phyloP scores from a whole-genome alignment of 1,140 invertebrate species.

The Leucophenga varia region DNA sequence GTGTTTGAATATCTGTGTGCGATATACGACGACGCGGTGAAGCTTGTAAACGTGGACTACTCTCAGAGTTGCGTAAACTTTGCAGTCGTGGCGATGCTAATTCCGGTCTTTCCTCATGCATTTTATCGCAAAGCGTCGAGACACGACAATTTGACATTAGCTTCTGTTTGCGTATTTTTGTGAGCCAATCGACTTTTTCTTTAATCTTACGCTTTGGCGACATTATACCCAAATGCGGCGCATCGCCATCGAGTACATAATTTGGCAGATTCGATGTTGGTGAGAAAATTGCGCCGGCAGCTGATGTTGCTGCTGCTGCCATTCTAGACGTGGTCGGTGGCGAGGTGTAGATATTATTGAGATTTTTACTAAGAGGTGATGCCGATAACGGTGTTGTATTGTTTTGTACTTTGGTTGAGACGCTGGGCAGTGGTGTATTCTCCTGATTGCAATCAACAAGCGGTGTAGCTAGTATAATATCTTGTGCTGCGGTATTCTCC shows the following conservation, averaged over 20 bases:
- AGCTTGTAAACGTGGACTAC: constrained; percentile 32
- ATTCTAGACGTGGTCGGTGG: constrained; percentile 34
- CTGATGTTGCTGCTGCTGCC: constrained; percentile 11
- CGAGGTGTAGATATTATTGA: constrained; percentile 37
- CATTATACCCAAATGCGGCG: constrained; percentile 70
- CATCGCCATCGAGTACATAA: constrained; percentile 72
- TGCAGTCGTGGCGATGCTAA: constrained; percentile 41
- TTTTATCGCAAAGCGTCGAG: constrained; percentile 39
- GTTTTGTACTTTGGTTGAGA: background rate
- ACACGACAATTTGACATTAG: constrained; percentile 34
- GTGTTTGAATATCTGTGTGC: constrained; percentile 21
- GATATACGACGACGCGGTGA: constrained; percentile 40
- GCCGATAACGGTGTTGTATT: constrained; percentile 16
- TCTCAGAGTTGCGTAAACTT: constrained; percentile 40
- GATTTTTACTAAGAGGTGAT: constrained; percentile 37
- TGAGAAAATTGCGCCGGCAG: constrained; percentile 58
- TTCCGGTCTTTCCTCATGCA: constrained; percentile 25
- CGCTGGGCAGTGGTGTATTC: constrained; percentile 18
- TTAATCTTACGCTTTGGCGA: constrained; percentile 67
- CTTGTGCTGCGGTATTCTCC: constrained; percentile 16
- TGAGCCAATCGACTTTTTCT: constrained; percentile 72
- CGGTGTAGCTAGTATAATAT: background rate
- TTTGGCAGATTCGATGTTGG: constrained; percentile 77
- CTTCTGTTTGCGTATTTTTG: constrained; percentile 66
- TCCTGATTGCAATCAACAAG: constrained; percentile 35